A percentile compares a stretch with the other conserved stretches of the same genome.
phyloP scores from a whole-genome alignment of 2,888 invertebrate genomes.

The Syritta pipiens region DNA sequence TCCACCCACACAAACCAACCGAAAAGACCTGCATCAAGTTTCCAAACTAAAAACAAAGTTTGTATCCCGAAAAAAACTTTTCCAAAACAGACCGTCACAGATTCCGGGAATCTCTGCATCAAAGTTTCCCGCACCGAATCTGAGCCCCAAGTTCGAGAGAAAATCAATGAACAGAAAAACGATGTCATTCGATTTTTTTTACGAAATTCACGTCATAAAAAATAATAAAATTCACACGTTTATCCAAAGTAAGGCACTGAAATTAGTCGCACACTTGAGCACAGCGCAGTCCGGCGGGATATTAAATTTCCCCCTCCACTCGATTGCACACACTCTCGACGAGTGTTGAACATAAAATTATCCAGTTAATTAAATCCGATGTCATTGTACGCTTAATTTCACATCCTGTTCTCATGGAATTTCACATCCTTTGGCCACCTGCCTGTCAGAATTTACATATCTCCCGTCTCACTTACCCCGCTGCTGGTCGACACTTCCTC shows the following conservation, averaged over 20 bases:
- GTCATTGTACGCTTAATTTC: constrained; percentile 52
- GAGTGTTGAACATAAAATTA: constrained; percentile 30
- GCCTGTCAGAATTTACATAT: constrained; percentile 3
- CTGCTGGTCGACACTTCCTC: constrained; percentile 7
- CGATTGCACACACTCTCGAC: background rate
- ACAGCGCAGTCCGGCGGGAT: background rate
- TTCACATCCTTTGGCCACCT: constrained; percentile 27
- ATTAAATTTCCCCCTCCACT: background rate
- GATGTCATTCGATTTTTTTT: no score
- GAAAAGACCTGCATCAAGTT: no score
- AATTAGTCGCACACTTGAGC: background rate
- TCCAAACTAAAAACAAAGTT: no score
- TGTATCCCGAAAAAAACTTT: no score
- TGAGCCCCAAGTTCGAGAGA: no score
- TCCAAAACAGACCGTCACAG: no score
- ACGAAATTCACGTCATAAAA: background rate
- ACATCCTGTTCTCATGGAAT: constrained; percentile 19
- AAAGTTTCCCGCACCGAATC: no score
- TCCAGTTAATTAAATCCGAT: constrained; percentile 51
- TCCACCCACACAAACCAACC: no score
- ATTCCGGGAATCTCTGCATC: no score
- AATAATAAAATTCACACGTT: constrained; percentile 7
- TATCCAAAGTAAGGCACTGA: constrained; percentile 10
- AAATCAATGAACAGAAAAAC: no score
- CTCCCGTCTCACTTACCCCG: background rate